A percentile compares a stretch with the other conserved stretches of the same genome.
Conservation (phyloP, 2,888 invertebrate genomes). For the Xestia c-nigrum region DNA sequence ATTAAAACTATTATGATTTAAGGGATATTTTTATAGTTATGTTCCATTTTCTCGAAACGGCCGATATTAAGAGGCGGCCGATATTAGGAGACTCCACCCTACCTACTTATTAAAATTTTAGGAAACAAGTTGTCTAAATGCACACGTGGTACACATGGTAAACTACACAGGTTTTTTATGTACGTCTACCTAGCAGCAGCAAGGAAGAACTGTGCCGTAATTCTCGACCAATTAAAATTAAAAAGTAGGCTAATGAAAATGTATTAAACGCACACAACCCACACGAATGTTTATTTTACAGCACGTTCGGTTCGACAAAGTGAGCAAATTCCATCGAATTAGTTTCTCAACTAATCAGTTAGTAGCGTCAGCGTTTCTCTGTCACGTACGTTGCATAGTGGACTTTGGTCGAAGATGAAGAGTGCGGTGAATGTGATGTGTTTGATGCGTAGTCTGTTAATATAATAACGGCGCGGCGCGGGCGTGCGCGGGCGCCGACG, state of each 20-base stretch:
- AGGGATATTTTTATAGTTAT: too few species aligned
- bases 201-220: conserved; percentile 42
- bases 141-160: background rate
- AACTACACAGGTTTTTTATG: conserved; percentile 7
- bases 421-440: conserved; percentile 48
- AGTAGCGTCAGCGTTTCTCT: conserved; percentile 60
- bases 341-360: conserved; percentile 44
- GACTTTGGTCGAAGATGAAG: conserved; percentile 59
- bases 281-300: conserved; percentile 48
- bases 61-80: too few species aligned
- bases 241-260: conserved; percentile 45
- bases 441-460: conserved; percentile 52
- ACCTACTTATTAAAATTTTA: background rate
- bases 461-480: conserved; percentile 57
- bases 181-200: background rate
- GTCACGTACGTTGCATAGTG: conserved; percentile 60
- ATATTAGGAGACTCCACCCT: too few species aligned
- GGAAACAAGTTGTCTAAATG: background rate
- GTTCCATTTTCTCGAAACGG: too few species aligned
- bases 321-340: conserved; percentile 58
- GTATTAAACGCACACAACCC: conserved; percentile 28
- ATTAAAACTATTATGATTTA: too few species aligned
- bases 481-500: conserved; percentile 70
- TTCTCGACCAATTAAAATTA: conserved; percentile 38
- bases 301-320: conserved; percentile 51